A percentile compares a stretch with the other conserved stretches of the same genome.
These are phyloP conservation scores for Trissoscelio sp. DNA, from an alignment of 2,888 invertebrate species.

Conservation along the genomic window DNA sequence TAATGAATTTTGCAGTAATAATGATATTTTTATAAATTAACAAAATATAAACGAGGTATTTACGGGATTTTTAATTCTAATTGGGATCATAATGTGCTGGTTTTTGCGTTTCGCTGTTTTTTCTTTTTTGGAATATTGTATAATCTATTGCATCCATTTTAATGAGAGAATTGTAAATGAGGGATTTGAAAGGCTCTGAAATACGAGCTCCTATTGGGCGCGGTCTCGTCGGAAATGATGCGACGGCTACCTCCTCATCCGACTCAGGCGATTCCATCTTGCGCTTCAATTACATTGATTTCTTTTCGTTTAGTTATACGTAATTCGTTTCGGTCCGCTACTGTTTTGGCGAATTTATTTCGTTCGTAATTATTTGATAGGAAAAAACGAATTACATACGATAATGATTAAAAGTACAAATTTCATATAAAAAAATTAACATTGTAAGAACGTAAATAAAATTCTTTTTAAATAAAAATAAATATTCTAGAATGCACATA, in stretches of 20 bases:
- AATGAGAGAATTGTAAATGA: slow-evolving; percentile 65
- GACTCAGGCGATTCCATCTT: slow-evolving; percentile 58
- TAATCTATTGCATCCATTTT: slow-evolving; percentile 63
- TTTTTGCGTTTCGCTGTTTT: slow-evolving; percentile 24
- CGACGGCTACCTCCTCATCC: slow-evolving; percentile 61
- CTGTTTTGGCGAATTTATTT: slow-evolving; percentile 32
- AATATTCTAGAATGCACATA: too few species aligned
- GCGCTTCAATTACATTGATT: slow-evolving; percentile 64
- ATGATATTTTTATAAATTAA: slow-evolving; percentile 24
- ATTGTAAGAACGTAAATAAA: too few species aligned
- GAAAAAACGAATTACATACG: too few species aligned
- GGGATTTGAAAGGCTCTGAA: slow-evolving; percentile 70
- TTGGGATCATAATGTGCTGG: slow-evolving; percentile 28
- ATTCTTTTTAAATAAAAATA: too few species aligned
- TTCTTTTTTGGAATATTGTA: slow-evolving; percentile 48
- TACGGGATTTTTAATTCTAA: slow-evolving; percentile 19
- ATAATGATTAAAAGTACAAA: too few species aligned
- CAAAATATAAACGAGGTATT: slow-evolving; percentile 10
- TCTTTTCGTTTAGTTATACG: slow-evolving; percentile 51
- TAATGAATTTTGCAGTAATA: slow-evolving; percentile 1
- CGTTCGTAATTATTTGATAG: background rate
- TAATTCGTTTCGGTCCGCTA: slow-evolving; percentile 20
- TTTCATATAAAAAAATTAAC: too few species aligned
- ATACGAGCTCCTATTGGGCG: slow-evolving; percentile 74
- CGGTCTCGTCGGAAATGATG: slow-evolving; percentile 67